Evolutionary conservation across 2,888 invertebrate species (phyloP), one percentile per base, ranked within the genome.

Genomic region (Maniola hyperantus): DNA sequence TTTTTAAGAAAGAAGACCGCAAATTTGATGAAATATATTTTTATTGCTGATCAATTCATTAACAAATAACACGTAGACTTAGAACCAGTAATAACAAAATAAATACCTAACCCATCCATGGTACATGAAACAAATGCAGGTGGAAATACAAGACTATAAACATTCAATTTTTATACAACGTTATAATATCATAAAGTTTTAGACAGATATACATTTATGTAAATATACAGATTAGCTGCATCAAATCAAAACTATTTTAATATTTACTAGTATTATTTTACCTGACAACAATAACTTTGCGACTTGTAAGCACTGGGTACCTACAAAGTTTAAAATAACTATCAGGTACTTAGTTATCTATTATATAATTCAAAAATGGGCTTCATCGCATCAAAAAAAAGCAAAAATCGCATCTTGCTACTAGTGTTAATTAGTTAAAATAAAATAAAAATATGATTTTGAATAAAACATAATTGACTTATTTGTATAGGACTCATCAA

Each of bases 31-130:
- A 83, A 86, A 87, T 87, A 88, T 85, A 87, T 85, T 89, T 57
- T 88, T 87, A 91, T 88, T 87, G 84, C 83, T 88, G 89, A 87
- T 89, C 84, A 85, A 87, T 84, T 84, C 72, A 80, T 84, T 87
- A 90, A 90, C 91, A 90, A 89, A 87, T 84, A 89, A 89, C 87
- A 88, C 83, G 83, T 88, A 90, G 86, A 89, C 88, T 90, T 85
- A 87, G 82, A 89, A 89, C 88, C 91, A 88, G 86, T 82, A 82
- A 84, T 81, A 91, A 91, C 89, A 89, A 89, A 89, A 91, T 91
- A 91, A 91, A 91, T 91, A 91, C 90, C 91, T 87, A 83, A 85
- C 88, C 87, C 91, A 83, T 75, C 87, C 91, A 83, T 75, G 83
- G 85, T 88, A 86, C 83, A 84, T 80, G 71, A 76, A 83, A 70